A percentile compares a stretch with the other conserved stretches of the same genome.
These are phyloP conservation scores for Chymomyza costata DNA, from an alignment of 1,140 invertebrate genomes.

Conservation along the genomic window DNA sequence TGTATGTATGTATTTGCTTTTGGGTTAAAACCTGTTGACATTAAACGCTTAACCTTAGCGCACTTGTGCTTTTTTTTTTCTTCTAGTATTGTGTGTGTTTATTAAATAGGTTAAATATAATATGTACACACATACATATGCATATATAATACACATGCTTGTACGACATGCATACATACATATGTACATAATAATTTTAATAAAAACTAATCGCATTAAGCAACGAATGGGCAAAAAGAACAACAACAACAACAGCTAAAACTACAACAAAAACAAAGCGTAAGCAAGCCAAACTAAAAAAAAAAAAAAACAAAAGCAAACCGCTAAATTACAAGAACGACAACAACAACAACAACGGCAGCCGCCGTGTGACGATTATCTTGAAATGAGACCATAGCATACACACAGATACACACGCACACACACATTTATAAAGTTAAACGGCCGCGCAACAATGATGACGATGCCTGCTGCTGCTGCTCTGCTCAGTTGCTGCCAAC, in stretches of 20 bases:
- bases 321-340: constrained; percentile 65
- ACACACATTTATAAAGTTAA: constrained; percentile 47
- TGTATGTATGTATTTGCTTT: constrained; percentile 26
- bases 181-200: too few species aligned
- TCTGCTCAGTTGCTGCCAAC: constrained; percentile 17
- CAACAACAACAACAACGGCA: constrained; percentile 40
- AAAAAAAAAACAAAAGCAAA: constrained; percentile 32
- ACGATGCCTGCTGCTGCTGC: constrained; percentile 34
- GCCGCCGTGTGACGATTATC: constrained; percentile 67
- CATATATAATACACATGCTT: neutral
- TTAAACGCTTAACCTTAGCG: constrained; percentile 2
- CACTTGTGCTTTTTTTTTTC: too few species aligned
- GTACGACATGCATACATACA: constrained; percentile 1
- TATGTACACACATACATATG: constrained; percentile 27
- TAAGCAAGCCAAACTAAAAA: constrained; percentile 14
- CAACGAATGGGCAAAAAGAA: too few species aligned
- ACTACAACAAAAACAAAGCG: too few species aligned
- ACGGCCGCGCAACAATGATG: constrained; percentile 66
- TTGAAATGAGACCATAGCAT: constrained; percentile 68
- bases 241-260: too few species aligned
- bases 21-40: constrained; percentile 71
- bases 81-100: too few species aligned
- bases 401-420: constrained; percentile 19
- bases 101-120: too few species aligned
- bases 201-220: too few species aligned